phyloP scores from a whole-genome alignment of 2,888 invertebrate genomes.

The Atethmia centrago region DNA sequence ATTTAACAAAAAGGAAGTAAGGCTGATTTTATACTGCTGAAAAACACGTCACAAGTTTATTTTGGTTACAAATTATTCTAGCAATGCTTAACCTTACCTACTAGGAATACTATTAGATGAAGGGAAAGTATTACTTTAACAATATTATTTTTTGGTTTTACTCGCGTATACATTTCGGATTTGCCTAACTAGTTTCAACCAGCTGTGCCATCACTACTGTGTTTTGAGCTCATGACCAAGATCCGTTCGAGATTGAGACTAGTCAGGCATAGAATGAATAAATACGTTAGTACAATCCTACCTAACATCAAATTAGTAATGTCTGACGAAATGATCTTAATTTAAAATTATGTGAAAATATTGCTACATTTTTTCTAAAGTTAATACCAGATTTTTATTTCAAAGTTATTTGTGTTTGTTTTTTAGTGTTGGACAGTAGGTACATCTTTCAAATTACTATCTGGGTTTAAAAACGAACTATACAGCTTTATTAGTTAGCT shows the following conservation, averaged over 20 bases:
- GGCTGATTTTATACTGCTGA: constrained; percentile 1
- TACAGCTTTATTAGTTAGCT: neutral
- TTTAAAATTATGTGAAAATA: neutral
- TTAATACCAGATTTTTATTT: neutral
- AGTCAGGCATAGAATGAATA: neutral
- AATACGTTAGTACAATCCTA: neutral
- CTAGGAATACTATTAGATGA: neutral
- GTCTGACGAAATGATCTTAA: neutral
- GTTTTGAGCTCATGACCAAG: constrained; percentile 3
- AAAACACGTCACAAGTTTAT: neutral
- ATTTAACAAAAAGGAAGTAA: constrained; percentile 4
- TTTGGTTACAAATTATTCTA: neutral
- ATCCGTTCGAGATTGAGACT: neutral
- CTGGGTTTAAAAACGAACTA: neutral
- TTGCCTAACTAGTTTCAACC: neutral
- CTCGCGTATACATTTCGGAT: too few species aligned
- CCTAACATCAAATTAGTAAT: neutral
- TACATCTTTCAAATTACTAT: too few species aligned
- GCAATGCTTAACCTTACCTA: neutral
- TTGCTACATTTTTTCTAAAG: neutral
- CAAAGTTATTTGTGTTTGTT: neutral
- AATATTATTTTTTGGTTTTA: too few species aligned
- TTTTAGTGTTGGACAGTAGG: too few species aligned
- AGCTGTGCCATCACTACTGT: neutral
- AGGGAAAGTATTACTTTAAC: neutral